phyloP scores from a whole-genome alignment of 1,140 invertebrate genomes.

The Panonychus citri region DNA sequence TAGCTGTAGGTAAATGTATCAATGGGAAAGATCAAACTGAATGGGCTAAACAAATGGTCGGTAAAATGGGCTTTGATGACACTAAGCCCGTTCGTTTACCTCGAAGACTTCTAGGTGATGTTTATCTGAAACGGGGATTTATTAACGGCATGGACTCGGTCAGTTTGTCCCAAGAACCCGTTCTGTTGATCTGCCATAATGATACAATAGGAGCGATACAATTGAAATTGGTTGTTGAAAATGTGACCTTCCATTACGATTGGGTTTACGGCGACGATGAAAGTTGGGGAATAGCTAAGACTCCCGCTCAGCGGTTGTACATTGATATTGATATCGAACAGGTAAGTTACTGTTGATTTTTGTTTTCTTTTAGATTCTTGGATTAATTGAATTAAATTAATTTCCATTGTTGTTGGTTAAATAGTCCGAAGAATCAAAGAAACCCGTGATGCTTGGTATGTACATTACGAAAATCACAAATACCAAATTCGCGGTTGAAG shows the following conservation, averaged over 20 bases:
- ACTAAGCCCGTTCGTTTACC: background rate
- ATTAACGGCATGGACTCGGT: background rate
- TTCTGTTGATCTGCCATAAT: background rate
- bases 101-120: background rate
- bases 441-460: background rate
- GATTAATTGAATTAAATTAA: background rate
- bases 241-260: background rate
- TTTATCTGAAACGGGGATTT: background rate
- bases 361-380: background rate
- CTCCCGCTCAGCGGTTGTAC: background rate
- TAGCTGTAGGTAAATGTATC: background rate
- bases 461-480: background rate
- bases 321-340: constrained; percentile 3
- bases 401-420: background rate
- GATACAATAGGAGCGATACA: background rate
- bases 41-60: background rate
- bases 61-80: background rate
- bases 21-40: background rate
- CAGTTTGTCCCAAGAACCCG: background rate
- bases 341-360: background rate
- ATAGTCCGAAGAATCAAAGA: background rate
- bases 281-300: background rate
- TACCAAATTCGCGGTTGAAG: background rate
- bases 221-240: background rate
- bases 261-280: constrained; percentile 2